phyloP scores from a whole-genome alignment of 2,888 invertebrate species.

The Tuberolachnus salignus region DNA sequence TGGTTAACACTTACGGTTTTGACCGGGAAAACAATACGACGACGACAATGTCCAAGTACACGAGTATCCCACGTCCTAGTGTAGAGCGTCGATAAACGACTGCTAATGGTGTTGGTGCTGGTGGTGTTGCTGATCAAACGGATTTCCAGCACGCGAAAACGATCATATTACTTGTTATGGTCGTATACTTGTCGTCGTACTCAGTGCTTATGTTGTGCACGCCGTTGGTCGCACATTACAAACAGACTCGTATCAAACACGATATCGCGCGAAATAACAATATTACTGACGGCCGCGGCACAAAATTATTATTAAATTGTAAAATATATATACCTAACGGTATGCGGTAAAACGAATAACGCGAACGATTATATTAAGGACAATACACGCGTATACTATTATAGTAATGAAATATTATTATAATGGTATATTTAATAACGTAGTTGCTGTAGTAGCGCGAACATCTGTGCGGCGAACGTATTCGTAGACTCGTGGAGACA shows the following conservation, averaged over 20 bases:
- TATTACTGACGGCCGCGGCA: neutral
- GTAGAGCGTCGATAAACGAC: slow-evolving; percentile 3
- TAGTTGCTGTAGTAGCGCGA: neutral
- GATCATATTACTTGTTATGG: slow-evolving; percentile 14
- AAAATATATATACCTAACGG: too few relatives aligned
- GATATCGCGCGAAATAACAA: neutral
- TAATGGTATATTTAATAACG: too few relatives aligned
- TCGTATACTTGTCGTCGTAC: neutral
- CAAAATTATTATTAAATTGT: neutral
- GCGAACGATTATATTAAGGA: too few relatives aligned
- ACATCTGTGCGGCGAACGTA: slow-evolving; percentile 37
- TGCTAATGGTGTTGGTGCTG: neutral
- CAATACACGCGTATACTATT: too few relatives aligned
- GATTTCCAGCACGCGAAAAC: slow-evolving; percentile 19
- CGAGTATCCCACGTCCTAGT: neutral
- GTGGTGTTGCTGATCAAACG: slow-evolving; percentile 14
- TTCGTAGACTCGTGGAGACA: slow-evolving; percentile 45
- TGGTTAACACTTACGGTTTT: slow-evolving; percentile 6
- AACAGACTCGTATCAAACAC: neutral
- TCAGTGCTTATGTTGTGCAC: neutral
- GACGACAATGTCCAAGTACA: neutral
- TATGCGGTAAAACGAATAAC: neutral
- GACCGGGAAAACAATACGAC: neutral
- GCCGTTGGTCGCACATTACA: slow-evolving; percentile 34
- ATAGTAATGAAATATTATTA: too few relatives aligned